Base-by-base conservation (phyloP, 2,888 invertebrate genomes). In the Cheilosia vulpina region DNA sequence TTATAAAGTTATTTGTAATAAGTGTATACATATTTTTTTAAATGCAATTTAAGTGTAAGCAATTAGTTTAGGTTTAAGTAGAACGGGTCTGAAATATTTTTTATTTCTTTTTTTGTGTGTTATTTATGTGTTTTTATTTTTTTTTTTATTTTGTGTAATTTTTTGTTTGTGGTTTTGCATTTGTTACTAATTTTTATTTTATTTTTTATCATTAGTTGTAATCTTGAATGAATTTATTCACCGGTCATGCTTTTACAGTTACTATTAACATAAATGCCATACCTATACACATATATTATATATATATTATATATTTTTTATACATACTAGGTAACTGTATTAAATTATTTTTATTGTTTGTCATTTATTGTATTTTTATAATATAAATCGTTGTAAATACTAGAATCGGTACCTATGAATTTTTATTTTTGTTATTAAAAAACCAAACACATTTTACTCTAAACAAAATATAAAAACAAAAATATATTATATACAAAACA, bases 11-110 rank as follows among this genome's bases (percentile, higher is more conserved):
- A 66, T 72, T 57, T 79, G 72, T 79, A 72, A 85, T 85, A 76
- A 85, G 71, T 85, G 85, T 85, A 85, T 75, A 84, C 68, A 85
- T 84, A 84, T 81, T 85, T 84, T 84, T 80, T 81, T 80, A 81
- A 80, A 80, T 80, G 81, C 85, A 85, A 84, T 85, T 66, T 62
- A 76, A 76, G 47, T 45, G 41, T 76, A 76, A 85, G 68, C 66
- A 72, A 58, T 81, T 75, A 80, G 79, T 80, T 84, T 80, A 75
- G 69, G 38, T 60, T 84, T 75, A 69, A 80, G 65, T 71, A 83
- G 34, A 83, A 45, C 41, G 58, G 52, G 45, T 68, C 63, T 75
- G 45, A 75, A 65, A 75, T 75, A 47, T 75, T 24, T 65, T 24
- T 38, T 55, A 34, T 55, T 53, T 11, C 24, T 15, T 68, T 47